Base-by-base conservation (phyloP, 1,140 invertebrate genomes). In the Drosophila virilis region DNA sequence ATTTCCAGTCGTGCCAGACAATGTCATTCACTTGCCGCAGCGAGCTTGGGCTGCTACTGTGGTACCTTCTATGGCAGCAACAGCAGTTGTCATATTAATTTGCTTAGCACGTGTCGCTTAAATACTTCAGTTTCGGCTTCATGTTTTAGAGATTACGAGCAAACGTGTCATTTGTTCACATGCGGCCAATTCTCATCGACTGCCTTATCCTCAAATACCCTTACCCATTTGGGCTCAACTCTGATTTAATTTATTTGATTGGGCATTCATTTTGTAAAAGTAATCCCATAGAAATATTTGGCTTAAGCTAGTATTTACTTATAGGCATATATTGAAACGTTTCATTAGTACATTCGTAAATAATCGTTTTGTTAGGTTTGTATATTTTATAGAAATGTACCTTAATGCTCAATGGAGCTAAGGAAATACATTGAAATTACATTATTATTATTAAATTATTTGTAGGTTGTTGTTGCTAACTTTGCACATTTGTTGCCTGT, bases 81-180 rank as follows among this genome's bases (percentile, higher is more conserved):
- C 28, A 22, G 5, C 37, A 50, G 57, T 58, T 74, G 77, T 64
- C 74, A 85, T 80, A 81, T 85, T 85, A 69, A 81, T 85, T 85
- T 78, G 62, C 81, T 68, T 69, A 71, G 83, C 82, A 86, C 83
- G 76, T 77, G 68, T 74, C 8, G 38, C 55, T 51, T 59, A 69
- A 68, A 51, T 54, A 38, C 17, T 38, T 7, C 9, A 68, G 67
- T 75, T 75, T 75, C 58, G 42, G 48, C 59, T 78, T 66, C 42
- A 43, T 64, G 50, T 66, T 66, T 38, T 57, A 35, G 32, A 69
- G 58, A 51, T 51, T 61, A 68, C 22, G n/a, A 54, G 48, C n/a
- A 50, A 12, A 50, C 43, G 13, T 55, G 68, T n/a, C 35, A 48
- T 17, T 37, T 61, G 7, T 13, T 42, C 9, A 42, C n/a, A 42